These are phyloP conservation scores for Heteropelma amictum DNA, from an alignment of 2,888 invertebrate genomes.

Conservation along the genomic window DNA sequence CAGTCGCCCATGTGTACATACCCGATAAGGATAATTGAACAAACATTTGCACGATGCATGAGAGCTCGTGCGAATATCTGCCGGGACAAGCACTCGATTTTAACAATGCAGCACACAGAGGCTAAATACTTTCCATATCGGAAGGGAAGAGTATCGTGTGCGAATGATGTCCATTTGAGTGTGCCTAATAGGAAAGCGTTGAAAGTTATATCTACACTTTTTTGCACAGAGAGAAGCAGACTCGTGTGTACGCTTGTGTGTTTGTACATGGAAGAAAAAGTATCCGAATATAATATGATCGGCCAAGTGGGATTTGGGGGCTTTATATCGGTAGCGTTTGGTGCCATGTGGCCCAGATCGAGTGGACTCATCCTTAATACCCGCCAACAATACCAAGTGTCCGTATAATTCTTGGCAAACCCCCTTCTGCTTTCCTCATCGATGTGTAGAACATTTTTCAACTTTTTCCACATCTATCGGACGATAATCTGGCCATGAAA, in stretches of 20 bases:
- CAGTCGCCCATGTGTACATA: not conserved
- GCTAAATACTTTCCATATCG: not conserved
- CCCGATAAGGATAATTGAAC: slow-evolving; percentile 6
- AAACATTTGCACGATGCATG: slow-evolving; percentile 51
- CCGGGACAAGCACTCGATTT: slow-evolving; percentile 33
- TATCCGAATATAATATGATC: slow-evolving; percentile 1
- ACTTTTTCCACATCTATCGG: too few relatives aligned
- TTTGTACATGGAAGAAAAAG: slow-evolving; percentile 1
- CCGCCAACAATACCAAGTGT: slow-evolving; percentile 70
- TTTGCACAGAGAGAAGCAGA: not conserved
- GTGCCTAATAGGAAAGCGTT: slow-evolving; percentile 53
- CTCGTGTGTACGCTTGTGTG: not conserved
- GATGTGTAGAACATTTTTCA: too few relatives aligned
- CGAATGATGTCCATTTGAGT: slow-evolving; percentile 43
- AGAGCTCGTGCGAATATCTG: slow-evolving; percentile 21
- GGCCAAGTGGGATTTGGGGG: slow-evolving; percentile 16
- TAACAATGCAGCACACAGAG: not conserved
- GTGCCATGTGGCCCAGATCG: slow-evolving; percentile 75
- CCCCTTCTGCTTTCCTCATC: slow-evolving; percentile 45
- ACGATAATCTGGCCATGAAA: too few relatives aligned
- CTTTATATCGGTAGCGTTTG: slow-evolving; percentile 23
- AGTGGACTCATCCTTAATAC: slow-evolving; percentile 75
- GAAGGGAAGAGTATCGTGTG: slow-evolving; percentile 22
- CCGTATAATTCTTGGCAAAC: slow-evolving; percentile 55
- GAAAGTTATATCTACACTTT: slow-evolving; percentile 56